phyloP scores from a whole-genome alignment of 2,888 invertebrate genomes.

The Belgica antarctica region DNA sequence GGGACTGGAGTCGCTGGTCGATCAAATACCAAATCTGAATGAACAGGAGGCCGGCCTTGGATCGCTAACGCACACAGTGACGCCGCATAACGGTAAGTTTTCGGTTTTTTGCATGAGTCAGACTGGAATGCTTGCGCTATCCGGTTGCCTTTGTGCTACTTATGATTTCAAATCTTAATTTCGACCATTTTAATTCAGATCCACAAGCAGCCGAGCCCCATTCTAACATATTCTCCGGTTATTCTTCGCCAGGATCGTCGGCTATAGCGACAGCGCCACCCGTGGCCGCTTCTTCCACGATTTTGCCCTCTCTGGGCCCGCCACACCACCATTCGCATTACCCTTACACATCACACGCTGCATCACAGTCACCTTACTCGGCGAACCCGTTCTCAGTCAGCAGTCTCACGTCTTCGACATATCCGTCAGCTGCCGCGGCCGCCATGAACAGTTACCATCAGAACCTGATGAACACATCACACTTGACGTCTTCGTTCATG shows the following conservation, averaged over 20 bases:
- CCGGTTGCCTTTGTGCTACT: no score
- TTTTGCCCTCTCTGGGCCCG: constrained; percentile 24
- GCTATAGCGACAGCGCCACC: constrained; percentile 45
- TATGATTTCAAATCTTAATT: no score
- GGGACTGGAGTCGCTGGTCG: constrained; percentile 82
- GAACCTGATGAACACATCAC: constrained; percentile 54
- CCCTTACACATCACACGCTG: constrained; percentile 37
- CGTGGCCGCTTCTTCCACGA: constrained; percentile 6
- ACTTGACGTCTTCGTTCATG: constrained; percentile 50
- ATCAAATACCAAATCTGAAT: constrained; percentile 86
- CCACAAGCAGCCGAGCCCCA: no score
- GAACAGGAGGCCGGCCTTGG: constrained; percentile 60
- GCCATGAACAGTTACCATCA: constrained; percentile 51
- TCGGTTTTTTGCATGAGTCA: background rate
- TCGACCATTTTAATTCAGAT: no score
- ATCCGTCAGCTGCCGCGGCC: constrained; percentile 47
- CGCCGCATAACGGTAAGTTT: constrained; percentile 43
- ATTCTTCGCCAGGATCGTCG: constrained; percentile 57
- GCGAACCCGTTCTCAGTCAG: constrained; percentile 56
- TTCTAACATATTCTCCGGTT: constrained; percentile 55
- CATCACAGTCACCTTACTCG: constrained; percentile 48
- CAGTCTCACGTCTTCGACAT: constrained; percentile 53
- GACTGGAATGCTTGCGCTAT: background rate
- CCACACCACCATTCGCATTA: constrained; percentile 43
- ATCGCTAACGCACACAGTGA: constrained; percentile 46